A percentile compares a stretch with the other conserved stretches of the same genome.
phyloP scores from a whole-genome alignment of 2,797 vertebrate genomes.

The Mormyrops boulengeri region DNA sequence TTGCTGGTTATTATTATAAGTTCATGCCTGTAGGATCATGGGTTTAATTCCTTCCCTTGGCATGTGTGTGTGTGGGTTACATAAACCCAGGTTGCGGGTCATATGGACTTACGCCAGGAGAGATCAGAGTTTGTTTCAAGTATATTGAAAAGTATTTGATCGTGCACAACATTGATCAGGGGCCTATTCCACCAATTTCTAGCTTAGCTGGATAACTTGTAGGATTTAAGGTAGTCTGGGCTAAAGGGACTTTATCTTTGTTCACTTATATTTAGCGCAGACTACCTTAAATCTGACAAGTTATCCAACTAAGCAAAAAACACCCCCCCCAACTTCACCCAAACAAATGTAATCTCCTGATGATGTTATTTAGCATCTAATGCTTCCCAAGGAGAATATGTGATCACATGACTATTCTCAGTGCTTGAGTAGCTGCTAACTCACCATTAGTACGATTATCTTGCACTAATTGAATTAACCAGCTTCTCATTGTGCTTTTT shows the following conservation, averaged over 20 bases:
- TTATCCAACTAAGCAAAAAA: not conserved
- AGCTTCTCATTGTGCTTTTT: not conserved
- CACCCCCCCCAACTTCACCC: not conserved
- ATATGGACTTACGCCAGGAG: not conserved
- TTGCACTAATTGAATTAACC: not conserved
- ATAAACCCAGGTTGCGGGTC: not conserved
- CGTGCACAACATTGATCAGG: not conserved
- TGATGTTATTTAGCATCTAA: not conserved
- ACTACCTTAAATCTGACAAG: not conserved
- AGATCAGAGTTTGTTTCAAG: not conserved
- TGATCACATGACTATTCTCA: not conserved
- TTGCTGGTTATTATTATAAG: not conserved
- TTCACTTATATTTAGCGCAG: too few relatives aligned
- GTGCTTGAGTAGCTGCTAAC: not conserved
- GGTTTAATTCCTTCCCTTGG: not conserved
- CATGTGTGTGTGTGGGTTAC: not conserved
- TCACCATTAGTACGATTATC: not conserved
- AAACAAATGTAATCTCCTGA: not conserved
- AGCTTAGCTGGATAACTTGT: not conserved
- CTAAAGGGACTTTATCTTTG: not conserved
- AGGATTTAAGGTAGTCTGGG: not conserved
- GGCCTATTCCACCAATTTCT: not conserved
- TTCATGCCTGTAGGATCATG: not conserved
- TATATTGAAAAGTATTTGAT: not conserved
- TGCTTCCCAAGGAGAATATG: not conserved